Evolutionary conservation across 2,797 vertebrate genomes (phyloP).

Genomic region (Syngnathus rostellatus): DNA sequence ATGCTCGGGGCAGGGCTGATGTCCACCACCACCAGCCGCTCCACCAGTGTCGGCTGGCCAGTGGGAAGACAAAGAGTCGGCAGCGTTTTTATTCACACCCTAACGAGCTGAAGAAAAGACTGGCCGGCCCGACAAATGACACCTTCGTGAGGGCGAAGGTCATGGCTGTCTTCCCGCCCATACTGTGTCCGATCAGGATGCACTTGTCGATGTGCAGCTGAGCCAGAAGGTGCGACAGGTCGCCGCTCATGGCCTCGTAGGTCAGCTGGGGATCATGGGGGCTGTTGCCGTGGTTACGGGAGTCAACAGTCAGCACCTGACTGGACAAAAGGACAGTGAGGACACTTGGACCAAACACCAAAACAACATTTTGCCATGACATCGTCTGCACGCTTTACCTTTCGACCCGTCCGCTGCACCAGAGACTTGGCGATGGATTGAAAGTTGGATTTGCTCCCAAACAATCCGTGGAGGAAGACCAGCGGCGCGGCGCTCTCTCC

Average conservation of each 20-base stretch:
- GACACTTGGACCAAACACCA: no score
- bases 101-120: no score
- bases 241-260: constrained; percentile 81
- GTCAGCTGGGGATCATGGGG: constrained; percentile 77
- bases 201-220: constrained; percentile 78
- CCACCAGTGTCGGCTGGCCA: constrained; percentile 79
- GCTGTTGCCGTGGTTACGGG: constrained; percentile 90
- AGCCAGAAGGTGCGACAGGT: constrained; percentile 77
- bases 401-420: constrained; percentile 77
- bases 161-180: constrained; percentile 97
- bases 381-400: constrained; percentile 69
- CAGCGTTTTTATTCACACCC: neutral
- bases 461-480: constrained; percentile 90
- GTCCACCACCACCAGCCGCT: constrained; percentile 83
- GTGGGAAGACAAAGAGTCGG: no score
- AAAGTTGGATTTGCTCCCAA: constrained; percentile 88
- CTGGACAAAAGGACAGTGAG: constrained; percentile 51
- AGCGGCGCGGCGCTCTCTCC: constrained; percentile 67
- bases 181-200: constrained; percentile 89
- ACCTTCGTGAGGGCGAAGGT: constrained; percentile 79
- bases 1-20: constrained; percentile 73
- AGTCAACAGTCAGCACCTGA: constrained; percentile 93
- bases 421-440: constrained; percentile 80
- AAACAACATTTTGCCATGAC: no score
- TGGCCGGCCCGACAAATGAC: neutral